These are phyloP conservation scores for Drosophila quadrilineata DNA, from an alignment of 1,140 invertebrate species.

Conservation along the genomic window DNA sequence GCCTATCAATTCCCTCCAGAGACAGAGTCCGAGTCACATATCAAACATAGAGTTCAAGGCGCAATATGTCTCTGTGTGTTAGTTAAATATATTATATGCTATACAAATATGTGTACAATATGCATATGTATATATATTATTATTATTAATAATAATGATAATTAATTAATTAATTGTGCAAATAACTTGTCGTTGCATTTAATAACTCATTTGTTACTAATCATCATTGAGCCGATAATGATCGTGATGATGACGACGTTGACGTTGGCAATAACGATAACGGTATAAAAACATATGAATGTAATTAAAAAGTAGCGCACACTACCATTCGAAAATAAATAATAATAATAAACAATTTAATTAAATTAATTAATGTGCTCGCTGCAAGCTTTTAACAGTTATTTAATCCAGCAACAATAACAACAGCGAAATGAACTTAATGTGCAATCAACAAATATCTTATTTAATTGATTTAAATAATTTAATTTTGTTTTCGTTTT, in stretches of 20 bases:
- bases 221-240: no score
- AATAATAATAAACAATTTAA: constrained; percentile 16
- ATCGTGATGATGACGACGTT: no score
- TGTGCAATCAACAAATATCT: constrained; percentile 59
- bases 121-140: constrained; percentile 34
- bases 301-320: background rate
- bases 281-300: background rate
- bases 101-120: background rate
- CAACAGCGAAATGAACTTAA: constrained; percentile 15
- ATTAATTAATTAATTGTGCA: constrained; percentile 71
- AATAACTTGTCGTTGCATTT: constrained; percentile 70
- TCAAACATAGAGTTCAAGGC: background rate
- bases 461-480: constrained; percentile 79
- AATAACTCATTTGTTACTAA: constrained; percentile 75
- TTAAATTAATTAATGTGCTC: constrained; percentile 26
- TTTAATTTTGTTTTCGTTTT: constrained; percentile 69
- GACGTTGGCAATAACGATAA: no score
- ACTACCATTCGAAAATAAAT: background rate
- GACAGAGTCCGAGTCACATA: no score
- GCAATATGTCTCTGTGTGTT: no score
- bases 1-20: no score
- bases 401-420: constrained; percentile 14
- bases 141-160: constrained; percentile 47
- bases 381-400: background rate
- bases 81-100: constrained; percentile 20